Conservation (phyloP, 2,797 vertebrate species). For the Poeciliopsis presidionis region DNA sequence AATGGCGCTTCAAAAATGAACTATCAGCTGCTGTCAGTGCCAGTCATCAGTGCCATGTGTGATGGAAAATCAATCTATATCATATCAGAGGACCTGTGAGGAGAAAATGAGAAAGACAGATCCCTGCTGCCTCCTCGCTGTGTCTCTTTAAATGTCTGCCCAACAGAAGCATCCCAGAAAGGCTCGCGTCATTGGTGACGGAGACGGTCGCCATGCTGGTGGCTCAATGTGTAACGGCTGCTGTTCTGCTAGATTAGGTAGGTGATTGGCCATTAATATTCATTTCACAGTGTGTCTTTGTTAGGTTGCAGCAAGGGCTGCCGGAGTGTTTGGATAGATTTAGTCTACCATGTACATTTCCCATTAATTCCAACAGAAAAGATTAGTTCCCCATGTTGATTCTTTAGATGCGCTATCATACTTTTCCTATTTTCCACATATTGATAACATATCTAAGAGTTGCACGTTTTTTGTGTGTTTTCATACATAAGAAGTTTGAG, state of each 20-base stretch:
- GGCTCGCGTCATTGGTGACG: constrained; percentile 58
- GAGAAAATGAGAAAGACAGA: constrained; percentile 58
- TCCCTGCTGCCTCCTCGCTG: constrained; percentile 50
- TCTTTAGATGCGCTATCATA: constrained; percentile 1
- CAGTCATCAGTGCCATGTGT: constrained; percentile 76
- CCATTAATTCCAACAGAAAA: constrained; percentile 43
- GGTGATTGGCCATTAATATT: constrained; percentile 82
- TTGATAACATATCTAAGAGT: background rate
- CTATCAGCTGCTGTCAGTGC: constrained; percentile 81
- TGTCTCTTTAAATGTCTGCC: constrained; percentile 43
- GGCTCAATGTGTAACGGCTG: constrained; percentile 71
- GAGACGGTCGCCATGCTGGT: constrained; percentile 47
- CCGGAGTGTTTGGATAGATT: constrained; percentile 70
- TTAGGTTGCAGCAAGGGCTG: constrained; percentile 69
- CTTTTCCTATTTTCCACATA: background rate
- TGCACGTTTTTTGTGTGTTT: constrained; percentile 10
- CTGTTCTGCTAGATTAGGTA: constrained; percentile 77
- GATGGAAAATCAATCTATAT: constrained; percentile 85
- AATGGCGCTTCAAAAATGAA: constrained; percentile 74
- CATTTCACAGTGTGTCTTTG: constrained; percentile 80
- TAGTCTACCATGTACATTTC: constrained; percentile 67
- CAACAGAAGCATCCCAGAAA: constrained; percentile 52
- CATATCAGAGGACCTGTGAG: constrained; percentile 74
- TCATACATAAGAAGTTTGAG: background rate
- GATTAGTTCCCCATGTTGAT: constrained; percentile 25